A percentile compares a stretch with the other conserved stretches of the same genome.
These are phyloP conservation scores for Eupithecia dodoneata DNA, from an alignment of 2,888 invertebrate genomes.

Conservation along the genomic window DNA sequence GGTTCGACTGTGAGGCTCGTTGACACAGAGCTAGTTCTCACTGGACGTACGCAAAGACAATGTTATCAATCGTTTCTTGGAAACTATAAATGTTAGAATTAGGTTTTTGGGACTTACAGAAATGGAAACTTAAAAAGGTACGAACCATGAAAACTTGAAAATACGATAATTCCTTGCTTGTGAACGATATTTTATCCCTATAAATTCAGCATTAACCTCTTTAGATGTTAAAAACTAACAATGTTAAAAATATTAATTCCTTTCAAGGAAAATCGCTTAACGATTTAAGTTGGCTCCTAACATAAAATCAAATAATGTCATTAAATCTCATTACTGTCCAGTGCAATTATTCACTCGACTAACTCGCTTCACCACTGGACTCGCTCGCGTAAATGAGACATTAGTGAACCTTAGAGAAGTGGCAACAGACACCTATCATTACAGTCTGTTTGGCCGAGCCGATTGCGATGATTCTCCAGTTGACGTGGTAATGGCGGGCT, in stretches of 20 bases:
- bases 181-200: neutral
- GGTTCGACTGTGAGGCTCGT: conserved; percentile 13
- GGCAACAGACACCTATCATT: conserved; percentile 42
- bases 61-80: neutral
- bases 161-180: neutral
- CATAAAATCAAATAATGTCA: neutral
- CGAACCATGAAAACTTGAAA: neutral
- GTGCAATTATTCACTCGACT: neutral
- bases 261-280: neutral
- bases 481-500: conserved; percentile 29
- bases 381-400: conserved; percentile 3
- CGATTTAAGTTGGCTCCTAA: neutral
- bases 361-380: neutral
- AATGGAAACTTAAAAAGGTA: neutral
- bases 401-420: conserved; percentile 19
- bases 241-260: too few species aligned
- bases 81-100: neutral
- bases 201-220: too few species aligned
- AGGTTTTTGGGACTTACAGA: neutral
- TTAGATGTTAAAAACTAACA: neutral
- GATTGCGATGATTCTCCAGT: conserved; percentile 28
- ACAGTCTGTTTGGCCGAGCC: conserved; percentile 31
- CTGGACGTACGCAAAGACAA: neutral
- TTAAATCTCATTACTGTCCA: neutral
- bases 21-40: conserved; percentile 15